Percentiles rank a stretch among this genome's conserved stretches.
Evolutionary conservation across 2,888 invertebrate species (phyloP).

Genomic region (Axea sp.): DNA sequence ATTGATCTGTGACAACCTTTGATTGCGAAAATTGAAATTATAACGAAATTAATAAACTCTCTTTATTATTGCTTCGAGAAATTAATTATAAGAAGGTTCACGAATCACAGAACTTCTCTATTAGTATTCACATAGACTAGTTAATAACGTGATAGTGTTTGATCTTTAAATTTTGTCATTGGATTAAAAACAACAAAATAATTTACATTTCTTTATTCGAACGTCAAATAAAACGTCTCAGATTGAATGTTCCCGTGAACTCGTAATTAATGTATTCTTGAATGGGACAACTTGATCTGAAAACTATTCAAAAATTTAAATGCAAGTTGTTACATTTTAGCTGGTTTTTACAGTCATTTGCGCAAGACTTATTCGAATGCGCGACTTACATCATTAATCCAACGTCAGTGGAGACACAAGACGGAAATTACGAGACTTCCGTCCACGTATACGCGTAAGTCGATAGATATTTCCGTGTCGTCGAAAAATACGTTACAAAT

Average conservation of each 20-base stretch:
- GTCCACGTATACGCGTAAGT: slow-evolving; percentile 65
- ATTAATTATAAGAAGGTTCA: too few relatives aligned
- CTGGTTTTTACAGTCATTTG: slow-evolving; percentile 46
- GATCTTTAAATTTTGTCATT: too few relatives aligned
- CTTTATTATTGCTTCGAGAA: too few relatives aligned
- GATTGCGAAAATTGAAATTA: too few relatives aligned
- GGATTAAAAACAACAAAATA: too few relatives aligned
- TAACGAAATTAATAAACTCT: too few relatives aligned
- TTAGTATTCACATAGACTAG: too few relatives aligned
- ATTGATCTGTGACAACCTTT: too few relatives aligned
- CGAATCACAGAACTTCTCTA: too few relatives aligned
- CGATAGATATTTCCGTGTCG: slow-evolving; percentile 74
- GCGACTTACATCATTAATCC: slow-evolving; percentile 59
- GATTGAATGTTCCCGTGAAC: background rate
- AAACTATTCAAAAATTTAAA: slow-evolving; percentile 33
- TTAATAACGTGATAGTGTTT: too few relatives aligned
- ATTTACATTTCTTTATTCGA: too few relatives aligned
- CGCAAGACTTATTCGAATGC: slow-evolving; percentile 51
- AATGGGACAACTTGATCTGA: slow-evolving; percentile 18
- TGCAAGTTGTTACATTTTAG: slow-evolving; percentile 26
- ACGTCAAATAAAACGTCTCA: too few relatives aligned
- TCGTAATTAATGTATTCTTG: slow-evolving; percentile 13
- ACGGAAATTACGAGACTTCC: slow-evolving; percentile 73
- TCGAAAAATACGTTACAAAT: slow-evolving; percentile 78
- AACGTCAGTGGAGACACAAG: slow-evolving; percentile 63